Conservation (phyloP, 2,888 invertebrate species). For the Timema cristinae region DNA sequence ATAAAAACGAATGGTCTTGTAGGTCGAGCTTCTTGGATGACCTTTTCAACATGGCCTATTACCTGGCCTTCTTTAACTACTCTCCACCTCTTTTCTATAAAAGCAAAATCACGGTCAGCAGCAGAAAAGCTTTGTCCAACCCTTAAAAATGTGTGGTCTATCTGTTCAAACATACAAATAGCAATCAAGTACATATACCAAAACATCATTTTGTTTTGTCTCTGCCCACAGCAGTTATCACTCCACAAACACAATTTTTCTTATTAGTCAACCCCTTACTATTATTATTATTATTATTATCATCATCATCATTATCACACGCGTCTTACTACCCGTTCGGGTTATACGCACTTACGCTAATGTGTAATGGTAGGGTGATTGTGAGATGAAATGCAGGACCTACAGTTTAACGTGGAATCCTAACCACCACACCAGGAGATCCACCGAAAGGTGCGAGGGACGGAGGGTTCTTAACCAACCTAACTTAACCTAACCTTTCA, state of each 20-base stretch:
- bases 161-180: not conserved
- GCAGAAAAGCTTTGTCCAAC: not conserved
- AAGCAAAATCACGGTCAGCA: not conserved
- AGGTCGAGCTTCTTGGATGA: not conserved
- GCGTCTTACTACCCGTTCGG: too few species aligned
- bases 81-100: not conserved
- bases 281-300: too few species aligned
- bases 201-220: not conserved
- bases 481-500: too few species aligned
- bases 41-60: slow-evolving; percentile 1
- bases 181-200: not conserved
- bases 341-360: too few species aligned
- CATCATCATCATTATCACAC: too few species aligned
- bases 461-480: too few species aligned
- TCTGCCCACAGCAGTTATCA: not conserved
- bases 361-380: too few species aligned
- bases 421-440: too few species aligned
- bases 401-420: too few species aligned
- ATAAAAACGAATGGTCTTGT: not conserved
- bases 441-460: too few species aligned
- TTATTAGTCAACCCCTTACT: not conserved
- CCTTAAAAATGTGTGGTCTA: not conserved
- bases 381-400: too few species aligned
- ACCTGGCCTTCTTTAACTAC: not conserved
- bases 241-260: not conserved